A percentile compares a stretch with the other conserved stretches of the same genome.
These are phyloP conservation scores for Clusia tigrina DNA, from an alignment of 2,888 invertebrate species.

Conservation along the genomic window DNA sequence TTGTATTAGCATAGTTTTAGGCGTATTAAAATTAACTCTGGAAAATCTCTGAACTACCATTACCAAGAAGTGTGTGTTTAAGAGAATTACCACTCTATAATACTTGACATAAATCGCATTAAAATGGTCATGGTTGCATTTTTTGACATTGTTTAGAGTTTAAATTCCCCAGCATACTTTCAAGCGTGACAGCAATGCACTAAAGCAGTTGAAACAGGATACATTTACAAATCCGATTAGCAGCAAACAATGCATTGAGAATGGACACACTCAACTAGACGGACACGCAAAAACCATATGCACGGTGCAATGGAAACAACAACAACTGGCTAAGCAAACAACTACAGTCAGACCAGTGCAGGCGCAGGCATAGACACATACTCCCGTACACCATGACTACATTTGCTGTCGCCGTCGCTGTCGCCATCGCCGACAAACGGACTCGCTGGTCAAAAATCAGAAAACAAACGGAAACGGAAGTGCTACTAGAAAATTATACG, in stretches of 20 bases:
- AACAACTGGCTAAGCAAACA: not conserved
- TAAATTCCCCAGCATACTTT: conserved; percentile 24
- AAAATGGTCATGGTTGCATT: not conserved
- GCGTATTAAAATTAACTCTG: no score
- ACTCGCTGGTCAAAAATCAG: conserved; percentile 6
- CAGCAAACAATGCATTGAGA: conserved; percentile 21
- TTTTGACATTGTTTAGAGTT: no score
- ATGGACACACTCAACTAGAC: not conserved
- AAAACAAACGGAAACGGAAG: conserved; percentile 22
- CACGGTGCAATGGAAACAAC: not conserved
- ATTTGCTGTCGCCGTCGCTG: not conserved
- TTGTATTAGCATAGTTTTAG: no score
- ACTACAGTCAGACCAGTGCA: not conserved
- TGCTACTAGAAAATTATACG: conserved; percentile 29
- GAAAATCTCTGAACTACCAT: no score
- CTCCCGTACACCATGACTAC: not conserved
- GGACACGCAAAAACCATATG: not conserved
- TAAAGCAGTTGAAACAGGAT: not conserved
- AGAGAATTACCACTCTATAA: no score
- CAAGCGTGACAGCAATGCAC: not conserved
- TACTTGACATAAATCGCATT: no score
- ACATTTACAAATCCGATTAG: conserved; percentile 27
- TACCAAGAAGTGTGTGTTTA: no score
- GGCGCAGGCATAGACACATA: not conserved
- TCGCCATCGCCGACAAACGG: not conserved